A percentile compares a stretch with the other conserved stretches of the same genome.
phyloP scores from a whole-genome alignment of 2,797 vertebrate genomes.

The Pseudopleuronectes americanus region DNA sequence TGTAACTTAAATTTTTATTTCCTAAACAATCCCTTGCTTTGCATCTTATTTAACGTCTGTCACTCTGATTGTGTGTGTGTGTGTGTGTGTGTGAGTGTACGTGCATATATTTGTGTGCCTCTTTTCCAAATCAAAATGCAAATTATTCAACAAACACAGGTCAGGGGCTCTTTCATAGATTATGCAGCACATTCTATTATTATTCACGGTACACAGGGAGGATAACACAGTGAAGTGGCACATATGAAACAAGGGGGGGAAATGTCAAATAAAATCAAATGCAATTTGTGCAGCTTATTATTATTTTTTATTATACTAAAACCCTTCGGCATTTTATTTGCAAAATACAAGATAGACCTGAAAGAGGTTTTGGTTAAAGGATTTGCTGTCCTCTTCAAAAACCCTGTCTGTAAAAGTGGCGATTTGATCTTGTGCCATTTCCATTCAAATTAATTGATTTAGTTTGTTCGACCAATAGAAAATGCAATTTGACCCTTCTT shows the following conservation, averaged over 20 bases:
- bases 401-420: background rate
- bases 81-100: too few relatives aligned
- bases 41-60: slow-evolving; percentile 2
- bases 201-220: slow-evolving; percentile 40
- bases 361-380: slow-evolving; percentile 10
- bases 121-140: slow-evolving; percentile 41
- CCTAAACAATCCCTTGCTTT: background rate
- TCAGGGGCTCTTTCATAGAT: slow-evolving; percentile 32
- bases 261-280: slow-evolving; percentile 13
- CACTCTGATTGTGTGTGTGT: background rate
- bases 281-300: slow-evolving; percentile 10
- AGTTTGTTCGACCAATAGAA: background rate
- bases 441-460: slow-evolving; percentile 1
- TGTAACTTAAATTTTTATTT: background rate
- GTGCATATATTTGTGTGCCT: background rate
- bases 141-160: slow-evolving; percentile 41
- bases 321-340: slow-evolving; percentile 3
- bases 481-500: slow-evolving; percentile 22
- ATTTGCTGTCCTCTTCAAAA: slow-evolving; percentile 11
- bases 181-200: slow-evolving; percentile 44
- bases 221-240: slow-evolving; percentile 22
- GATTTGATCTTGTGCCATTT: slow-evolving; percentile 4
- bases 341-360: background rate
- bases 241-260: slow-evolving; percentile 5
- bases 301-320: background rate